Evolutionary conservation across 2,113 vertebrate genomes (phyloP), one percentile per base, ranked within the genome.

Genomic region (Pogona vitticeps): DNA sequence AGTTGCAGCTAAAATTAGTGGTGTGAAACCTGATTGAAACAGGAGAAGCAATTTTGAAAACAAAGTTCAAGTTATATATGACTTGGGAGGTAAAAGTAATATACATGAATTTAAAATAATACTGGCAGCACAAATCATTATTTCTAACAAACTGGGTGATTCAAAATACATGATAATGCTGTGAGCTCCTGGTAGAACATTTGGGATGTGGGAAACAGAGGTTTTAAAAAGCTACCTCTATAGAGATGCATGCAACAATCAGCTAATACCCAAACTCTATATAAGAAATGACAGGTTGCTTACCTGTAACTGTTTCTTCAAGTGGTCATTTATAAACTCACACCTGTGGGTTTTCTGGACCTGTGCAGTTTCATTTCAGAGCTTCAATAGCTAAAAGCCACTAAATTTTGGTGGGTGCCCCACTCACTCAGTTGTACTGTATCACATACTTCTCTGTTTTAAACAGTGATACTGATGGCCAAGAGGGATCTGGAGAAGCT

Each of bases 1-100:
- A 91, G 99, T 99, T 88, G 99, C 99, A 76, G 98, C 99, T 96
- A 99, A 96, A 94, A 99, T 99, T 90, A 99, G 96, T 88, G 99
- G 99, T 0, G 99, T 99, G 84, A 99, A 99, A 90, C 99, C 99
- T 99, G 91, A 91, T 77, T 13, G 85, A 87, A 88, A 15, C 0
- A 75, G 90, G 79, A 87, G 40, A 89, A 91, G 15, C 6, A 87
- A 72, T 42, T 31, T 7, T 72, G 52, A 79, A 67, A 79, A 5
- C 3, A 33, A 78, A 78, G 58, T 75, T 15, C 12, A 31, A 59
- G 14, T 67, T 75, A 75, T 46, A 14, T n/a, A n/a, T 67, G 8
- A 2, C 79, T 72, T 79, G 63, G 26, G 2, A 92, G 58, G 86
- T 80, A 75, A 89, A 86, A 1, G 10, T 68, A 87, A 21, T 1